Evolutionary conservation across 2,113 vertebrate species (phyloP), one percentile per base, ranked within the genome.

Genomic region (Trichechus manatus): DNA sequence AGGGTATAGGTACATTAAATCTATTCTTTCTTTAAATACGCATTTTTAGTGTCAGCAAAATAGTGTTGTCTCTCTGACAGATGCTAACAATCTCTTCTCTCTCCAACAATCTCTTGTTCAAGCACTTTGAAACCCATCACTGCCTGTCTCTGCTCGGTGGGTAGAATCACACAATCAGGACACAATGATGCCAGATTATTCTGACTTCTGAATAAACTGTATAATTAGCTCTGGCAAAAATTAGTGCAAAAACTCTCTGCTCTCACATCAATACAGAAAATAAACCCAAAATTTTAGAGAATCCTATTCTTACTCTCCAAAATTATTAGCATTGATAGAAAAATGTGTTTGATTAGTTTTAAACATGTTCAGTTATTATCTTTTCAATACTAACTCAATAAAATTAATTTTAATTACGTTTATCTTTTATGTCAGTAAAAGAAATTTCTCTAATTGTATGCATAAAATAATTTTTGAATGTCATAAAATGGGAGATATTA

Each of bases 171-270:
- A 50, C 36, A 84, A 68, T 92, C 72, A 95, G 15, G 44, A 56
- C 61, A 74, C 72, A 85, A 63, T 66, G 47, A 93, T 47, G 50
- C 89, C 89, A 91, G 81, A 75, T 94, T 82, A 70, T 63, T 96
- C 53, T 74, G 42, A 82, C 56, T 96, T 86, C 75, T 89, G 70
- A 92, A 87, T 70, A 72, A 31, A 84, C n/a, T 56, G 0, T 66
- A 22, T 84, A 88, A 93, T 93, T 72, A 91, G 29, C 15, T 96
- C 61, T 90, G 88, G 66, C 33, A 85, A 47, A 36, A 91, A 83
- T 82, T 78, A 78, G 29, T 53, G 50, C 11, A 82, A 83, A 77
- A 63, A 44, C 25, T 77, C 3, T 44, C 36, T 87, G 70, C 47
- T 93, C 5, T 39, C 33, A 72, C 11, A 33, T 77, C 53, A 64